phyloP scores from a whole-genome alignment of 2,888 invertebrate genomes.

The Alcis repandata region DNA sequence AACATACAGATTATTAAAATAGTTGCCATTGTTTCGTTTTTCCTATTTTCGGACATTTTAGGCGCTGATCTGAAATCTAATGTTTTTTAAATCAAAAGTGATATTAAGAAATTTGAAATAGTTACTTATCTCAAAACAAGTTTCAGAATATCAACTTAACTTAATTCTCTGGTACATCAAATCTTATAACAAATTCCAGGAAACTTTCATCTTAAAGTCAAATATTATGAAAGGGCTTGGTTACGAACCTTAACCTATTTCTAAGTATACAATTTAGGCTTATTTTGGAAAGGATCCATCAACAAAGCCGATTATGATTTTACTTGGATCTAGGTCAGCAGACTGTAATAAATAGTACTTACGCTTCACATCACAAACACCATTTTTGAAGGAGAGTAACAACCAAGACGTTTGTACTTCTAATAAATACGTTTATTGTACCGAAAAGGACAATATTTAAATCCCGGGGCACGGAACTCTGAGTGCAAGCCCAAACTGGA shows the following conservation, averaged over 20 bases:
- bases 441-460: not conserved
- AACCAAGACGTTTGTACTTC: slow-evolving; percentile 24
- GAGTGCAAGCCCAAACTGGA: no score
- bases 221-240: not conserved
- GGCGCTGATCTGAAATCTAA: no score
- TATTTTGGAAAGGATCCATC: slow-evolving; percentile 33
- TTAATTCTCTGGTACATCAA: no score
- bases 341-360: slow-evolving; percentile 22
- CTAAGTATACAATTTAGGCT: slow-evolving; percentile 12
- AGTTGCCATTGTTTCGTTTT: no score
- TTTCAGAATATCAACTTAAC: no score
- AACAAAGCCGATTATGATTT: slow-evolving; percentile 1
- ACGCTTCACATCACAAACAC: slow-evolving; percentile 17
- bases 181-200: not conserved
- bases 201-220: not conserved
- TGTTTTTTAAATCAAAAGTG: no score
- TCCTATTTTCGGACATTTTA: no score
- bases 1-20: no score
- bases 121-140: no score
- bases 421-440: slow-evolving; percentile 28
- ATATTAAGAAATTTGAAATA: no score
- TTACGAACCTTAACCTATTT: not conserved
- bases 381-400: slow-evolving; percentile 36
- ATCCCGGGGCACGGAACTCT: no score
- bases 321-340: slow-evolving; percentile 17